Base-by-base conservation (phyloP, 1,140 invertebrate species). In the Tetragnatha versicolor region DNA sequence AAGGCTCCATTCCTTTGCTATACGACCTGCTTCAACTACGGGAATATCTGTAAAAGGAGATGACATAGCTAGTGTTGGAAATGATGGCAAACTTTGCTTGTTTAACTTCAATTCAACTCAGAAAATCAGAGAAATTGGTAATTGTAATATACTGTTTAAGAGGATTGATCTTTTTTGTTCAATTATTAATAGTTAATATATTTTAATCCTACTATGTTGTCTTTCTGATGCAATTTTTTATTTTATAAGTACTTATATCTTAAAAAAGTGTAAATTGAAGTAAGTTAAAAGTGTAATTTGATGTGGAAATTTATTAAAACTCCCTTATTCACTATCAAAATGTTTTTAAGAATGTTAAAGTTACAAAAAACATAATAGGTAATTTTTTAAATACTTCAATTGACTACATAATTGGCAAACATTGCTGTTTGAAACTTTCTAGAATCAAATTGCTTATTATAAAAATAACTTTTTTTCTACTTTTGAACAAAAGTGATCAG, bases 1-100 rank as follows among this genome's bases (percentile, higher is more conserved):
- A 27, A 87, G 87, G 27, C 83, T 93, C 65, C 93, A 86, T 70
- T 53, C 80, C 42, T 73, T 80, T 72, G 25, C 47, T 17, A 47
- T 53, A 37, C 61, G 75, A 3, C 29, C 66, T 1, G 83, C 82
- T 65, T 82, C 85, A 3, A 84, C 84, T 77, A 86, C 86, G 1
- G 84, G 83, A 79, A 20, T 86, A 20, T 83, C 84, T 2, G 70
- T 80, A 2, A 81, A 83, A 55, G 84, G 82, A 10, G 82, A 85
- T 12, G 83, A 86, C 42, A 65, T 84, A n/a, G 83, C 84, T 5
- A 92, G 91, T 22, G 89, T 93, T 12, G 94, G 94, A 7, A 94
- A 96, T 87, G 94, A 96, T 87, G 93, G 94, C 0, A 88, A 88
- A 77, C 88, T 95, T 6, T 90, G 91, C 85, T 88, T 93, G 61